These are phyloP conservation scores for Caloenas nicobarica DNA, from an alignment of 2,113 vertebrate genomes.

Conservation along the genomic window DNA sequence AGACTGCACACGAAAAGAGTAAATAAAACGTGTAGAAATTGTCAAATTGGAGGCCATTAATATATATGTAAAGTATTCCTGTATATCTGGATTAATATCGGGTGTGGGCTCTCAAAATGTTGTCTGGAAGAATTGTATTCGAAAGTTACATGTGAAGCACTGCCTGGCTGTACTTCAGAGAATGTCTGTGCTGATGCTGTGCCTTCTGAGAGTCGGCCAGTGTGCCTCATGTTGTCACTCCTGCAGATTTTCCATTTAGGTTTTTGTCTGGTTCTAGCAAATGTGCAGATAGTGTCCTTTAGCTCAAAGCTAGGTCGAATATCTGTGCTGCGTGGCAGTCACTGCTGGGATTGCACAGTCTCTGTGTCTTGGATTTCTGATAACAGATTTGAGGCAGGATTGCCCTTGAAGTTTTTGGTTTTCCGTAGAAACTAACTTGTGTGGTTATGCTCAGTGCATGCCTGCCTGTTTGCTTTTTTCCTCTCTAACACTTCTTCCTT, in stretches of 20 bases:
- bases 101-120: background rate
- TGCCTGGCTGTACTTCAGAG: background rate
- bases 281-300: background rate
- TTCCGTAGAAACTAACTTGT: background rate
- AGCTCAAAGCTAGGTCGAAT: accelerated
- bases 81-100: background rate
- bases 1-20: background rate
- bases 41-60: background rate
- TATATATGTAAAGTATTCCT: background rate
- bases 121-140: background rate
- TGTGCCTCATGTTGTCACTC: accelerated
- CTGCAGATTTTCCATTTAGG: background rate
- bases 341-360: background rate
- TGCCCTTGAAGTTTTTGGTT: background rate
- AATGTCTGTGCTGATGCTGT: background rate
- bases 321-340: background rate
- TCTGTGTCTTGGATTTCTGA: background rate
- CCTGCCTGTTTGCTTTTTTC: background rate
- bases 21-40: background rate
- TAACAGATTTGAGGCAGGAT: background rate
- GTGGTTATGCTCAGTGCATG: background rate
- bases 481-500: background rate
- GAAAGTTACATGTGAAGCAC: accelerated
- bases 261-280: background rate
- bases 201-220: background rate